Base-by-base conservation (phyloP, 1,140 invertebrate genomes). In the Ganaspis sp. region DNA sequence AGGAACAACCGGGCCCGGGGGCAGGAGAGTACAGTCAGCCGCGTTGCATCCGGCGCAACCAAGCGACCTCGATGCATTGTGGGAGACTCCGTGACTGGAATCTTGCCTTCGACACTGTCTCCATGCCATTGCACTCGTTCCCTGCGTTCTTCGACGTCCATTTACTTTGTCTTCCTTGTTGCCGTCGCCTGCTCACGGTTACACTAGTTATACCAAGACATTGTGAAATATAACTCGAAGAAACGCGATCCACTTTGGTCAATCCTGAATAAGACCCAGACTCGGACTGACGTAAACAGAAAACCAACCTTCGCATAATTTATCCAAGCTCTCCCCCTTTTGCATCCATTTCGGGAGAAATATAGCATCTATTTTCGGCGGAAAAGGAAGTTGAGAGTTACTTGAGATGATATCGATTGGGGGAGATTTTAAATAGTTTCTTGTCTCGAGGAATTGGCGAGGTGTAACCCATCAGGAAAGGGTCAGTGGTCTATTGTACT, bases 31-130 rank as follows among this genome's bases (percentile, higher is more conserved):
- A 84, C 76, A 81, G 79, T 80, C 82, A 78, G 80, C 76, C 77
- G 81, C 76, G 80, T 69, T 86, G 85, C 85, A 90, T 90, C 85
- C 88, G 87, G 88, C 84, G 82, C 83, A 83, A 78, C 81, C 78
- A 83, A 83, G 81, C 86, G 85, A 87, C 84, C 87, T 87, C 87
- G 86, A 85, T 89, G 86, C 88, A 88, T 89, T 89, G 87, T 90
- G 84, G 84, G 85, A 86, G 82, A 86, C 80, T 87, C 84, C 88
- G 87, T 90, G 88, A 89, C 88, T 88, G 83, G 85, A 90, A 90
- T 90, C 88, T 85, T 83, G 83, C 79, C 76, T 83, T 83, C 80
- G 83, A 85, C 84, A 74, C 81, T 81, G 69, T 38, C 26, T 11
- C 78, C 37, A 58, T 73, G 64, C 69, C n/a, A 6, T 37, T 75